phyloP scores from a whole-genome alignment of 2,888 invertebrate species.

The Loripinus fragilis region DNA sequence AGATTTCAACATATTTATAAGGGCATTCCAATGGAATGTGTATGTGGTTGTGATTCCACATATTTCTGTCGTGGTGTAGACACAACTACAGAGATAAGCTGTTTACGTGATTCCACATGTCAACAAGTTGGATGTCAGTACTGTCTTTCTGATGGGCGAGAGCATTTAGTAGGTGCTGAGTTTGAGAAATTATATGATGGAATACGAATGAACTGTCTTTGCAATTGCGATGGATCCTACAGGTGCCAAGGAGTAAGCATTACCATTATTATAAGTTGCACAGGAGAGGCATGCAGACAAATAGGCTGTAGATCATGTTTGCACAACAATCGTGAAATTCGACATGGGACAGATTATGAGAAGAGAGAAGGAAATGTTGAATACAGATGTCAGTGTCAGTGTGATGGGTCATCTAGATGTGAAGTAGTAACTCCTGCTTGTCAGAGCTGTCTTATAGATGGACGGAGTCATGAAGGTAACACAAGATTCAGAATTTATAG shows the following conservation, averaged over 20 bases:
- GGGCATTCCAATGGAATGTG: slow-evolving; percentile 45
- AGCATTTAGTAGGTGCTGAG: slow-evolving; percentile 60
- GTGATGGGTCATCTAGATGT: slow-evolving; percentile 64
- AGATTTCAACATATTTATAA: slow-evolving; percentile 37
- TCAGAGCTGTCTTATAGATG: slow-evolving; percentile 52
- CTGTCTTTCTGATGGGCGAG: slow-evolving; percentile 66
- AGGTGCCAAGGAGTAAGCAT: slow-evolving; percentile 68
- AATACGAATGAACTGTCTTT: slow-evolving; percentile 47
- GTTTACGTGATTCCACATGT: slow-evolving; percentile 32
- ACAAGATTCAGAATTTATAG: slow-evolving; percentile 49
- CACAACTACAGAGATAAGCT: slow-evolving; percentile 40
- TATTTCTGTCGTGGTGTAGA: slow-evolving; percentile 49
- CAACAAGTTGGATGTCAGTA: slow-evolving; percentile 59
- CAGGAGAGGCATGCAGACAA: slow-evolving; percentile 36
- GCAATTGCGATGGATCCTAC: slow-evolving; percentile 75
- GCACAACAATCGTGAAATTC: slow-evolving; percentile 39
- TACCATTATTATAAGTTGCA: slow-evolving; percentile 45
- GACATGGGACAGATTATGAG: slow-evolving; percentile 36
- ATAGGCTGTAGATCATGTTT: slow-evolving; percentile 60
- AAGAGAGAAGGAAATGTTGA: slow-evolving; percentile 27
- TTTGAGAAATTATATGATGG: slow-evolving; percentile 63
- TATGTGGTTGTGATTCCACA: slow-evolving; percentile 56
- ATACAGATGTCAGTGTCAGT: slow-evolving; percentile 67
- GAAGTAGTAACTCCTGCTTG: slow-evolving; percentile 32
- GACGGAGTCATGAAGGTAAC: slow-evolving; percentile 44